A percentile compares a stretch with the other conserved stretches of the same genome.
These are phyloP conservation scores for Protaetia brevitarsis DNA, from an alignment of 1,140 invertebrate species.

Conservation along the genomic window DNA sequence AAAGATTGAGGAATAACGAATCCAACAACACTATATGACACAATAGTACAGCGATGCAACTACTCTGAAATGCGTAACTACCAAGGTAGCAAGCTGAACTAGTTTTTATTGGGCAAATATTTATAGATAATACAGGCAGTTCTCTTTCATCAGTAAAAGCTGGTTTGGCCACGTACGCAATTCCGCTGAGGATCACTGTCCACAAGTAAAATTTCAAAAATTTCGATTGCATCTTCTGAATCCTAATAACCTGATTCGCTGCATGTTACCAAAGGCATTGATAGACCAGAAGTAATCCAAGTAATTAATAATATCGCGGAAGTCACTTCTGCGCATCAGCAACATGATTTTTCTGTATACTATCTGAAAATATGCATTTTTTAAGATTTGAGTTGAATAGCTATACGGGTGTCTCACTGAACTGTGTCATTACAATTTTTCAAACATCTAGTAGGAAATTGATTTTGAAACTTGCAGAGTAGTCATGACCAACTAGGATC, in stretches of 20 bases:
- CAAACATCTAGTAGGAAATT: no score
- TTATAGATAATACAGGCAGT: not conserved
- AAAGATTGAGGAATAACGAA: no score
- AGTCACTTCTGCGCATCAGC: not conserved
- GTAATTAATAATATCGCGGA: not conserved
- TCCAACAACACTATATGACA: no score
- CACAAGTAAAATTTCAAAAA: not conserved
- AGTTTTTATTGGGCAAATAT: not conserved
- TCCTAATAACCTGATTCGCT: not conserved
- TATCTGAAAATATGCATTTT: not conserved
- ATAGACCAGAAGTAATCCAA: not conserved
- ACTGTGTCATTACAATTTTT: no score
- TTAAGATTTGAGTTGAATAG: no score
- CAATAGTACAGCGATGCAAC: no score
- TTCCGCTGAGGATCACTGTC: not conserved
- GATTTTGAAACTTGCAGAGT: no score
- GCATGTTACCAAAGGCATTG: not conserved
- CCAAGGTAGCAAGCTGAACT: not conserved
- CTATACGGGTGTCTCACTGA: no score
- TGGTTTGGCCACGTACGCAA: no score
- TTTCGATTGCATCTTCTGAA: not conserved
- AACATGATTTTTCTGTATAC: not conserved
- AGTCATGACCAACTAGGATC: no score
- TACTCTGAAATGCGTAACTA: no score
- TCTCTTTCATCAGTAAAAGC: not conserved